phyloP scores from a whole-genome alignment of 2,113 vertebrate species.

The Chiloscyllium plagiosum region DNA sequence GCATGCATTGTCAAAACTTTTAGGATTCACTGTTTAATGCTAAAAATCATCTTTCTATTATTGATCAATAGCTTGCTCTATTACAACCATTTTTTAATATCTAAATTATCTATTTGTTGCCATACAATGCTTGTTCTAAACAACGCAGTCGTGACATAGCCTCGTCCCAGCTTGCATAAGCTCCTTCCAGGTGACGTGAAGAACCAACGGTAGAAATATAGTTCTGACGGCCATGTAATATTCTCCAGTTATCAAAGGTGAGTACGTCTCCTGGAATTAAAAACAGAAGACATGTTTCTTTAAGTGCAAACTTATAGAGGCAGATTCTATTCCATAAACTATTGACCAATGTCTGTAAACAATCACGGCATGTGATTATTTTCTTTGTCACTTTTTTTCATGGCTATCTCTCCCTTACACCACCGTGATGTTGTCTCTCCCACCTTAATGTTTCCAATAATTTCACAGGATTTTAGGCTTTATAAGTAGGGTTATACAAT shows the following conservation, averaged over 20 bases:
- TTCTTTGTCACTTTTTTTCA: not conserved
- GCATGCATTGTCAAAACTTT: no score
- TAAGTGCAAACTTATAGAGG: not conserved
- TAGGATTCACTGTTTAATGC: not conserved
- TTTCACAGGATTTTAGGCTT: no score
- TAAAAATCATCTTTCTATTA: not conserved
- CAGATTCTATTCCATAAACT: not conserved
- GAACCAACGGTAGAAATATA: conserved; percentile 50
- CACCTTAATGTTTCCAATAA: no score
- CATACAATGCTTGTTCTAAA: conserved; percentile 55
- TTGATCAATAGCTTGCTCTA: not conserved
- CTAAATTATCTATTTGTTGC: conserved; percentile 38
- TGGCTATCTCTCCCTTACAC: not conserved
- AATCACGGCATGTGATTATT: not conserved
- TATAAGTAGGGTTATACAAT: no score
- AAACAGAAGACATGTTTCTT: not conserved
- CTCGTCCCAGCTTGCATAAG: conserved; percentile 91
- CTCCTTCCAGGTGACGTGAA: conserved; percentile 75
- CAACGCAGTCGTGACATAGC: conserved; percentile 80
- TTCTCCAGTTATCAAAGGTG: conserved; percentile 89
- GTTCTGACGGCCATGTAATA: conserved; percentile 72
- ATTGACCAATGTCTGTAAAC: not conserved
- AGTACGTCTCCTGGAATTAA: conserved; percentile 70
- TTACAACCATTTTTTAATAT: not conserved
- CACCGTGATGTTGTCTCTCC: no score